Evolutionary conservation across 2,113 vertebrate species (phyloP), one percentile per base, ranked within the genome.

Genomic region (Microcebus lehilahytsara): DNA sequence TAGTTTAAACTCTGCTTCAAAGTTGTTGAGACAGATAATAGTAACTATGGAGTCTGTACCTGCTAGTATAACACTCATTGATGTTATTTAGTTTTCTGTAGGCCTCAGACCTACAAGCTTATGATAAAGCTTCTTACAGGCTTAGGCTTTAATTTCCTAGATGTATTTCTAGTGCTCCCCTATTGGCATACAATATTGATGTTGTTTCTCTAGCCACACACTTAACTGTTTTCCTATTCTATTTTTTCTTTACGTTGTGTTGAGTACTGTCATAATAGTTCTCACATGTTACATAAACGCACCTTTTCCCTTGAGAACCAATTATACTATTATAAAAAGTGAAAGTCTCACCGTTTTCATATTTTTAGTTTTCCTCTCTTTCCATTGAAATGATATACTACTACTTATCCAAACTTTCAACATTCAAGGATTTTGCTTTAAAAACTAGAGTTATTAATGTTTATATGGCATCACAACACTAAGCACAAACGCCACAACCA

Each of bases 131-230:
- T 71, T 49, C 67, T 72, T 53, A 56, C 67, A 87, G 85, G 22
- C 42, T 49, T 60, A 91, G 56, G n/a, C 62, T 91, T 12, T 53
- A 40, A 85, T 30, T 85, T 89, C n/a, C 27, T 95, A 32, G 12
- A 27, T 83, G 75, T 23, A 78, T 72, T 86, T 86, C 80, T 30
- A 13, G 32, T n/a, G 42, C 69, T 56, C n/a, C 16, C 42, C 22
- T 62, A 11, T 79, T 69, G 32, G 67, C 72, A 69, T 46, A 27
- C 40, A 27, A 3, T 19, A 66, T 23, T 49, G 40, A 71, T 86
- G 56, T 19, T n/a, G 34, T 66, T 85, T 93, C 49, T 79, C 20
- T 49, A 60, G 40, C 20, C 5, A 40, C 13, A 17, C 10, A 22
- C 56, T 22, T 74, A 22, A 13, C 16, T 4, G 4, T 40, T 90